Conservation (phyloP, 2,797 vertebrate genomes). For the Centropyge bicolor region DNA sequence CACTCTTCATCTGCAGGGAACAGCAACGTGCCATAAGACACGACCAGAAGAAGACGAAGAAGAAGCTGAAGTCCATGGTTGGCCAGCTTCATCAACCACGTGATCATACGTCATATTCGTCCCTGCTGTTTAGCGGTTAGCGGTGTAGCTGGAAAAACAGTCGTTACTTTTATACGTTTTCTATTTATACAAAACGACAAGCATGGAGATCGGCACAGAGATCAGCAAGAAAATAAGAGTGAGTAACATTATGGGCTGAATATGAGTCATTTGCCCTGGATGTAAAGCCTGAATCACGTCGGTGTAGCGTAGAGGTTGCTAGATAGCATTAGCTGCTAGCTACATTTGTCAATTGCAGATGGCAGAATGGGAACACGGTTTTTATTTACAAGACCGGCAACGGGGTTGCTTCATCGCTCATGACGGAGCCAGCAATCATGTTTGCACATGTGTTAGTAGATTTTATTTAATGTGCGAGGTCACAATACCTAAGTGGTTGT, state of each 20-base stretch:
- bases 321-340: slow-evolving; percentile 59
- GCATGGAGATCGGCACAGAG: slow-evolving; percentile 88
- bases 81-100: slow-evolving; percentile 31
- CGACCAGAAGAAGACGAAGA: not conserved
- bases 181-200: slow-evolving; percentile 5
- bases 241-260: slow-evolving; percentile 10
- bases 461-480: accelerated
- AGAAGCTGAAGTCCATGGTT: not conserved
- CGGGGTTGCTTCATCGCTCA: accelerated
- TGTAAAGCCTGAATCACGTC: accelerated
- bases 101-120: slow-evolving; percentile 21
- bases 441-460: accelerated
- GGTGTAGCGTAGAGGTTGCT: not conserved
- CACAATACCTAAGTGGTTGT: accelerated
- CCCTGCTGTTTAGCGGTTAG: not conserved
- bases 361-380: slow-evolving; percentile 11
- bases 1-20: not conserved
- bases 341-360: not conserved
- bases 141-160: not conserved
- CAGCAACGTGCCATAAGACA: not conserved
- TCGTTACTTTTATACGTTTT: slow-evolving; percentile 8
- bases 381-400: slow-evolving; percentile 23
- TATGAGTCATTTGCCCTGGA: accelerated
- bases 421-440: accelerated
- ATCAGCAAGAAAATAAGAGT: slow-evolving; percentile 90